Conservation (phyloP, 35 echinoderm and acorn worm species). For the Nesometra sesokonis region DNA sequence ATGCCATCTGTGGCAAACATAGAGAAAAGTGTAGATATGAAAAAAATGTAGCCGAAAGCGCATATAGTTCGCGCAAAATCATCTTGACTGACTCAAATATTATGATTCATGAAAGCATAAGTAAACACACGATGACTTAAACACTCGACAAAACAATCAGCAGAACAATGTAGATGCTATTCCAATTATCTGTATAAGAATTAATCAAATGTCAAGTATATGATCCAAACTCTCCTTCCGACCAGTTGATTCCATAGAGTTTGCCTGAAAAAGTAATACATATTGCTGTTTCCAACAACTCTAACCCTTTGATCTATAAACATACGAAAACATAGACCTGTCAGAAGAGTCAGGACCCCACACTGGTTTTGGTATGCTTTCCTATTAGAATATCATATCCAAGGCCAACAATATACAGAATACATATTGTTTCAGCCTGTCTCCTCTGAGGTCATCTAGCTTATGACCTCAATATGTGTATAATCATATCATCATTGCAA, state of each 20-base stretch:
- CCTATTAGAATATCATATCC: background rate
- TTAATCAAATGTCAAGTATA: no score
- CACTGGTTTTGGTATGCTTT: background rate
- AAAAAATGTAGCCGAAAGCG: background rate
- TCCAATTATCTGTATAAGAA: background rate
- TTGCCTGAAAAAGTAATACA: no score
- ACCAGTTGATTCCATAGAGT: no score
- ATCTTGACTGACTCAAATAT: background rate
- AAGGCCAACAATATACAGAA: background rate
- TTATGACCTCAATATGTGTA: background rate
- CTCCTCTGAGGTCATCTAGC: background rate
- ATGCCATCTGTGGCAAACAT: background rate
- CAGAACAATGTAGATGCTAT: background rate
- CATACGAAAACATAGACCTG: background rate
- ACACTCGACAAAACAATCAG: background rate
- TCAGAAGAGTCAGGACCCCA: background rate
- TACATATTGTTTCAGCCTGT: background rate
- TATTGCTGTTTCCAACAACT: background rate
- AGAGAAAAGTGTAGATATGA: background rate
- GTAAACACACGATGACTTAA: background rate
- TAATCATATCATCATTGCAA: background rate
- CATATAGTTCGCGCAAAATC: background rate
- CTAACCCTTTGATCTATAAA: background rate
- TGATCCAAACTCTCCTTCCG: no score
- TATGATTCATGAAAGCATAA: background rate